Evolutionary conservation across 2,113 vertebrate species (phyloP).

Genomic region (Mesembrinibis cayennensis): DNA sequence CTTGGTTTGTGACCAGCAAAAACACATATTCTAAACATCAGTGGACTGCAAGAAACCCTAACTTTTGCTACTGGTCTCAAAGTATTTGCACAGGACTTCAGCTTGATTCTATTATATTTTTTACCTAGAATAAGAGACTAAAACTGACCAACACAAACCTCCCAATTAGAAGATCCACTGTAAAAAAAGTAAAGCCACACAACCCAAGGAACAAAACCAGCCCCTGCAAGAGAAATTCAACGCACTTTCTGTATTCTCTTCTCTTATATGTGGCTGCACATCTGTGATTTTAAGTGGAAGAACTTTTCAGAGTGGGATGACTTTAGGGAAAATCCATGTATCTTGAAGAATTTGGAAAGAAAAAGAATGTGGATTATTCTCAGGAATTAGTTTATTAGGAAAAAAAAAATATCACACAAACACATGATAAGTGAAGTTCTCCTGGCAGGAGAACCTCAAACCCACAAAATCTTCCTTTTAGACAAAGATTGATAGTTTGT

Average conservation of each 20-base stretch:
- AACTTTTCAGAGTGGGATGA: neutral
- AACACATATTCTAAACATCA: slow-evolving; percentile 39
- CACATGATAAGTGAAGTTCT: neutral
- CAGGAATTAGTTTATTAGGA: neutral
- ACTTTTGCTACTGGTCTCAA: slow-evolving; percentile 34
- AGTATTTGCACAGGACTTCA: neutral
- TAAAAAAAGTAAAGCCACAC: neutral
- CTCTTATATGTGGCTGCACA: neutral
- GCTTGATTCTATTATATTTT: slow-evolving; percentile 1
- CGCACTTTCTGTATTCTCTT: neutral
- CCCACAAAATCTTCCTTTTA: neutral
- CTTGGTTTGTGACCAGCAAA: slow-evolving; percentile 45
- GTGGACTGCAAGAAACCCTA: neutral
- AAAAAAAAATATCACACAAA: neutral
- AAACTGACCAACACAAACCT: neutral
- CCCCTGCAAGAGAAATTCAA: neutral
- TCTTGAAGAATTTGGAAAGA: neutral
- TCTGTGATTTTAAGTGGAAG: neutral
- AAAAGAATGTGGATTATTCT: neutral
- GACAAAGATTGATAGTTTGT: neutral
- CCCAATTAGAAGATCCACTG: neutral
- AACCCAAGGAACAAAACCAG: neutral
- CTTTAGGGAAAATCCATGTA: neutral
- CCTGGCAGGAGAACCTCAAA: neutral
- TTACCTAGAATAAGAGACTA: neutral